Conservation (phyloP, 1,140 invertebrate genomes). For the Eufriesea mexicana region DNA sequence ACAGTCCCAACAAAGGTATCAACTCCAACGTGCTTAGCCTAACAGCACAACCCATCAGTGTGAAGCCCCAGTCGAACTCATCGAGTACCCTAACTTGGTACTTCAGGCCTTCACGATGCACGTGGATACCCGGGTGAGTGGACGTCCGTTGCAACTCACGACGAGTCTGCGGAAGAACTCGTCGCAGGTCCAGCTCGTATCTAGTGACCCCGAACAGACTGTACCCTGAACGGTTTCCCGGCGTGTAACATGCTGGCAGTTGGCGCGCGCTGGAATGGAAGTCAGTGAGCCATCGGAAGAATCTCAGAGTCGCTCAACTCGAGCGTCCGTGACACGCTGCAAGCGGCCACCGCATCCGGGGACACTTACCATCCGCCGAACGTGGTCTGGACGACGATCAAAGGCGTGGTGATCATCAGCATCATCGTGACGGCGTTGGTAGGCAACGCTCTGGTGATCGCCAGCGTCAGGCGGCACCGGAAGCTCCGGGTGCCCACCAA, state of each 20-base stretch:
- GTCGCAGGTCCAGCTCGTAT: too few relatives aligned
- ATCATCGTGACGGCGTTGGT: slow-evolving; percentile 91
- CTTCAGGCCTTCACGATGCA: neutral
- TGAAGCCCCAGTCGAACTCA: neutral
- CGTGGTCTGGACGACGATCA: slow-evolving; percentile 74
- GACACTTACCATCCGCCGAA: slow-evolving; percentile 26
- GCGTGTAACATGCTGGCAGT: slow-evolving; percentile 30
- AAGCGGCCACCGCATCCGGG: neutral
- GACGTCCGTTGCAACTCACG: too few relatives aligned
- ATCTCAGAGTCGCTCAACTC: slow-evolving; percentile 19
- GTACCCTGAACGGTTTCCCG: neutral
- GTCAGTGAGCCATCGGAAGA: slow-evolving; percentile 68
- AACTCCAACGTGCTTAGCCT: neutral
- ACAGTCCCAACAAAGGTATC: neutral
- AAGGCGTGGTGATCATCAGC: slow-evolving; percentile 85
- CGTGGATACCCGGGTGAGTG: neutral
- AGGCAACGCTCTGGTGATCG: slow-evolving; percentile 90
- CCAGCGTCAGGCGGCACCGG: slow-evolving; percentile 89
- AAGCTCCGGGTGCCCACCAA: slow-evolving; percentile 95
- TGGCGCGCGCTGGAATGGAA: slow-evolving; percentile 68
- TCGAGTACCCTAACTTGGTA: too few relatives aligned
- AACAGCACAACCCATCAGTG: neutral
- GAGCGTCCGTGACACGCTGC: slow-evolving; percentile 1
- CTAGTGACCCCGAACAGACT: neutral
- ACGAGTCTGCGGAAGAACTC: too few relatives aligned